Base-by-base conservation (phyloP, 2,113 vertebrate species). In the Lophotis ruficrista region DNA sequence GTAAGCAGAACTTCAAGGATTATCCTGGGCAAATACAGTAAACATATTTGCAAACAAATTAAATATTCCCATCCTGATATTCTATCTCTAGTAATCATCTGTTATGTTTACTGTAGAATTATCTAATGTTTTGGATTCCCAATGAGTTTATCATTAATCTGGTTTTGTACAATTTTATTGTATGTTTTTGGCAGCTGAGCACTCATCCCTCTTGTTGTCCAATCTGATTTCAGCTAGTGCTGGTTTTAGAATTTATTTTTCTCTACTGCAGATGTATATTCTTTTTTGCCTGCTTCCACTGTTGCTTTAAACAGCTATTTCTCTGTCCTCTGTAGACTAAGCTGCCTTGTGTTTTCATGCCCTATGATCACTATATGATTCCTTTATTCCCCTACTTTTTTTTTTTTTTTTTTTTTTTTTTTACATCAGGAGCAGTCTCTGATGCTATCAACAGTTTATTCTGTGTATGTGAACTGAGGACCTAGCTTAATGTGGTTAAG, bases 1-100 rank as follows among this genome's bases (percentile, higher is more conserved):
- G 73, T 96, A 72, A 88, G 45, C 41, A 92, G 81, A 96, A 94
- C 68, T 92, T 75, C 51, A 90, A 51, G 61, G 85, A 95, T 95
- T 94, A 93, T 96, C 85, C 43, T 78, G 21, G 45, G 25, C 41
- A 89, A 86, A 88, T 84, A 61, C 69, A 89, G 83, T 90, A 95
- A 97, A 89, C 56, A 77, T 83, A 95, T 95, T 93, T 92, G 47
- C 51, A 94, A 94, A 93, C 68, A 94, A 96, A 91, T 95, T 94
- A 96, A 94, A 94, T 96, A 95, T 83, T 93, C 61, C n/a, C 43
- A 89, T 88, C 24, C 60, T 91, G 80, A 57, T 94, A 94, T 66
- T 93, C 58, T 80, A 62, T 93, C 45, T 83, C 58, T 70, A 86
- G 66, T 30, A 90, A 58, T 73, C 58, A 51, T 80, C 45, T 58